Conservation (phyloP, 2,113 vertebrate species). For the Xyliphius kryptos region DNA sequence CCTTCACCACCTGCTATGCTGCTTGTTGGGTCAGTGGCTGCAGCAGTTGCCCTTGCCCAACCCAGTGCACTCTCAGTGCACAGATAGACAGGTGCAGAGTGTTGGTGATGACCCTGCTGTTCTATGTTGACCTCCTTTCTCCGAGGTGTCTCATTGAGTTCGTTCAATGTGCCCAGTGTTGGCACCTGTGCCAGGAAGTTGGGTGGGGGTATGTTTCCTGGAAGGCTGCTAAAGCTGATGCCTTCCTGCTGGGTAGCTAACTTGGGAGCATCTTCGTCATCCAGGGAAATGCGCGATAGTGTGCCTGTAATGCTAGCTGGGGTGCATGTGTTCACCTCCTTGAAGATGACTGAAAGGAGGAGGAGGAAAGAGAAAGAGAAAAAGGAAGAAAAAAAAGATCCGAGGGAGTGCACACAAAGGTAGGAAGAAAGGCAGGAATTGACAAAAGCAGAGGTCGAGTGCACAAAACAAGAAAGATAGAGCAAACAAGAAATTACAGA, state of each 20-base stretch:
- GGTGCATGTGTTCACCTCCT: slow-evolving; percentile 95
- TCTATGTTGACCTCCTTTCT: slow-evolving; percentile 81
- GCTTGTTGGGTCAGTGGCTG: slow-evolving; percentile 61
- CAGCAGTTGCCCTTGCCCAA: slow-evolving; percentile 69
- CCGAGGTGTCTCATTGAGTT: slow-evolving; percentile 70
- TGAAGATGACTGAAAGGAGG: slow-evolving; percentile 83
- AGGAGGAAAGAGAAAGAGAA: slow-evolving; percentile 8
- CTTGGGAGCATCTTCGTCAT: slow-evolving; percentile 92
- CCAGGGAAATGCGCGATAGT: slow-evolving; percentile 91
- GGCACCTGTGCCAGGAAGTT: slow-evolving; percentile 84
- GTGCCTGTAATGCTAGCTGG: slow-evolving; percentile 94
- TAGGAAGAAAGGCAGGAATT: no score
- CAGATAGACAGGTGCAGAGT: slow-evolving; percentile 78
- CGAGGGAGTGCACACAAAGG: no score
- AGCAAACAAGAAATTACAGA: no score
- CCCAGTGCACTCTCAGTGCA: slow-evolving; percentile 87
- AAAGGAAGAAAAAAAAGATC: neutral
- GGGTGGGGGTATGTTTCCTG: slow-evolving; percentile 88
- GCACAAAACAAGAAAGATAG: no score
- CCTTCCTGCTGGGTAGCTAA: slow-evolving; percentile 79
- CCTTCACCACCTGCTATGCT: slow-evolving; percentile 69
- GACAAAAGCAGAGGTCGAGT: no score
- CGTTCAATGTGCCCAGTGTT: slow-evolving; percentile 76
- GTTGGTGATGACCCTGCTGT: slow-evolving; percentile 62
- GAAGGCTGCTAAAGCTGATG: slow-evolving; percentile 85